Evolutionary conservation across 2,113 vertebrate genomes (phyloP).

Genomic region (Phoenicopterus ruber): DNA sequence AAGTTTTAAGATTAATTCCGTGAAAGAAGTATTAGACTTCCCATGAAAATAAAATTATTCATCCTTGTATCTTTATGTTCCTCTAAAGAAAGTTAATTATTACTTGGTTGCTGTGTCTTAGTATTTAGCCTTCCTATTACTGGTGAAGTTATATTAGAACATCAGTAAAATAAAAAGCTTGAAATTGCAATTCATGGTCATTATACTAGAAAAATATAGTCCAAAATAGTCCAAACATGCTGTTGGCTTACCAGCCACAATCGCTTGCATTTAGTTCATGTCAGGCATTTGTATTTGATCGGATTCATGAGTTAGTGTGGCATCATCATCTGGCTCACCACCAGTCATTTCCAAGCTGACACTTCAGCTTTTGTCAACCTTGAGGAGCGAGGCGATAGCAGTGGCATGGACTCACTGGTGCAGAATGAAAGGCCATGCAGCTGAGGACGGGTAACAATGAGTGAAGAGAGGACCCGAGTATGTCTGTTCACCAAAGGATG

Average conservation of each 20-base stretch:
- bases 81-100: slow-evolving; percentile 40
- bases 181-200: neutral
- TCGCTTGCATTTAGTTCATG: neutral
- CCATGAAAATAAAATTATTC: slow-evolving; percentile 31
- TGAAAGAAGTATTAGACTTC: neutral
- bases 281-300: neutral
- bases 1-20: slow-evolving; percentile 6
- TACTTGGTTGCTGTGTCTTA: neutral
- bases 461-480: neutral
- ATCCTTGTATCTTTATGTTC: slow-evolving; percentile 44
- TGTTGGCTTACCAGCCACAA: neutral
- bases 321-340: neutral
- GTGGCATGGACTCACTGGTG: neutral
- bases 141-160: neutral
- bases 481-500: neutral
- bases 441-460: neutral
- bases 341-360: neutral
- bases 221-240: neutral
- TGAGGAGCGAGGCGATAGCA: rapidly evolving
- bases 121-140: slow-evolving; percentile 26
- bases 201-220: neutral
- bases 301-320: neutral
- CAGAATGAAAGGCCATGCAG: neutral
- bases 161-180: slow-evolving; percentile 9
- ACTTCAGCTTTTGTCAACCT: rapidly evolving